phyloP scores from a whole-genome alignment of 1,140 invertebrate genomes.

The Copidosoma floridanum region DNA sequence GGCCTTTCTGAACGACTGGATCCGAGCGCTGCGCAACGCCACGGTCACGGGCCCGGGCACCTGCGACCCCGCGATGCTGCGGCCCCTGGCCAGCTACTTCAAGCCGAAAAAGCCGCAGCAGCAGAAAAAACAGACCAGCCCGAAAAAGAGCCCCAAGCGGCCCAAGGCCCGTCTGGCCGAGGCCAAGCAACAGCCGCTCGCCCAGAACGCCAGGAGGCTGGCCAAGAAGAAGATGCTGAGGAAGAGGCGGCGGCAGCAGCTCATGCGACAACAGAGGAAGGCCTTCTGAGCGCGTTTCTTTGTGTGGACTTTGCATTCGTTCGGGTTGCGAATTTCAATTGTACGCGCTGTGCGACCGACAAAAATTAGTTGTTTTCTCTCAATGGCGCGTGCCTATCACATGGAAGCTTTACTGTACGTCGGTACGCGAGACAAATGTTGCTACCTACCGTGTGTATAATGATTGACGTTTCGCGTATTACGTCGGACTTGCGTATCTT shows the following conservation, averaged over 20 bases:
- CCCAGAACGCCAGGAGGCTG: constrained; percentile 25
- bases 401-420: no score
- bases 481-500: no score
- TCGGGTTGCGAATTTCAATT: no score
- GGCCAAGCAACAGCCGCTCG: constrained; percentile 26
- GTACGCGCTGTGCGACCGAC: no score
- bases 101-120: constrained; percentile 30
- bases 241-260: constrained; percentile 25
- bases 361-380: no score
- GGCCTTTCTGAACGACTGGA: constrained; percentile 53
- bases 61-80: constrained; percentile 36
- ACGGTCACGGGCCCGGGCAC: constrained; percentile 42
- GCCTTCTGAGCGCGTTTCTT: not conserved
- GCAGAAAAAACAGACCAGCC: not conserved
- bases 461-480: no score
- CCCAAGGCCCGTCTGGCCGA: constrained; percentile 22
- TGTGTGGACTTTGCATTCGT: no score
- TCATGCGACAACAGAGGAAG: no score
- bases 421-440: no score
- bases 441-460: no score
- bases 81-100: constrained; percentile 24
- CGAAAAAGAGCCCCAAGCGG: constrained; percentile 13
- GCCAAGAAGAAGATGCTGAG: constrained; percentile 26
- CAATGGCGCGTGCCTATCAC: no score
- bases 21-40: constrained; percentile 44